phyloP scores from a whole-genome alignment of 1,140 invertebrate species.

The Cydia amplana region DNA sequence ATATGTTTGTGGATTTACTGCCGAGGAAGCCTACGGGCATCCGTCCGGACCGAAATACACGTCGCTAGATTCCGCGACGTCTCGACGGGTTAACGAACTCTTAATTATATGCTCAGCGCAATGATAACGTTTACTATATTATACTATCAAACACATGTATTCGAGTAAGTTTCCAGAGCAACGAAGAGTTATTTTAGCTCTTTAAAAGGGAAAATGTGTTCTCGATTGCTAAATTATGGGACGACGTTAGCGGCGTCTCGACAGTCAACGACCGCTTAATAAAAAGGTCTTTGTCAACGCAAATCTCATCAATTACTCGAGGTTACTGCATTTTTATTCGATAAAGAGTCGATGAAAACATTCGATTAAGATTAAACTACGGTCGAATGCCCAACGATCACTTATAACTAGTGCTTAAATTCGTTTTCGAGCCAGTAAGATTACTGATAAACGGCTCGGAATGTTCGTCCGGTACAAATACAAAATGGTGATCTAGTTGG shows the following conservation, averaged over 20 bases:
- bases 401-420: constrained; percentile 61
- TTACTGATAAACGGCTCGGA: constrained; percentile 27
- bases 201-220: constrained; percentile 28
- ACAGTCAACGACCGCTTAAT: constrained; percentile 29
- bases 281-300: constrained; percentile 25
- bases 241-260: constrained; percentile 8
- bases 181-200: neutral
- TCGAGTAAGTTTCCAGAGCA: constrained; percentile 11
- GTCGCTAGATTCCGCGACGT: constrained; percentile 73
- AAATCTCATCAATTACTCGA: constrained; percentile 29
- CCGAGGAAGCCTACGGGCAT: constrained; percentile 67
- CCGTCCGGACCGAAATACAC: constrained; percentile 71
- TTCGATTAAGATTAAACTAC: constrained; percentile 46
- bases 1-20: constrained; percentile 70
- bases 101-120: constrained; percentile 38
- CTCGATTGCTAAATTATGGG: constrained; percentile 27
- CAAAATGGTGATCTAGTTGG: constrained; percentile 38
- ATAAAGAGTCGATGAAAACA: constrained; percentile 42
- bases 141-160: constrained; percentile 15
- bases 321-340: constrained; percentile 27
- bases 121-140: constrained; percentile 30
- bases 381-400: constrained; percentile 52
- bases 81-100: constrained; percentile 68
- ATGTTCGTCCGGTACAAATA: constrained; percentile 30
- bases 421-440: constrained; percentile 44